Percentiles rank a stretch among this genome's conserved stretches.
Evolutionary conservation across 2,113 vertebrate genomes (phyloP).

Genomic region (Setophaga petechia): DNA sequence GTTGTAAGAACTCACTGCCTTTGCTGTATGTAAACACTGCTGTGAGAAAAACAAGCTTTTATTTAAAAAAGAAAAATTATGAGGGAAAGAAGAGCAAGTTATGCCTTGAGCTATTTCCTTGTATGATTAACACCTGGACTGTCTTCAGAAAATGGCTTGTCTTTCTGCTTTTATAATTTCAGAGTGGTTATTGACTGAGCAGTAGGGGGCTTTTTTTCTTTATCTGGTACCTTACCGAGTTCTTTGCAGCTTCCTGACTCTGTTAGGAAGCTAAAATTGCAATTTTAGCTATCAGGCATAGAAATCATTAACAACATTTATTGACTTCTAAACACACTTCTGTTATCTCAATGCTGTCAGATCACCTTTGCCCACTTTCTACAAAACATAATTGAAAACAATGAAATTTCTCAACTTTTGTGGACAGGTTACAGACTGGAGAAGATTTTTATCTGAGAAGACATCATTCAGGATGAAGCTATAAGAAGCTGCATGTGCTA

Average conservation of each 20-base stretch:
- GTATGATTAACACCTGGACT: neutral
- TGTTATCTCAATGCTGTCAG: neutral
- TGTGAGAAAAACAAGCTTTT: neutral
- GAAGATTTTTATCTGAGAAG: neutral
- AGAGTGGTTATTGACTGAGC: neutral
- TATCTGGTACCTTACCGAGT: neutral
- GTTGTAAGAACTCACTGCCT: neutral
- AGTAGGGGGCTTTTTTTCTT: neutral
- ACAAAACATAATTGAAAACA: slow-evolving; percentile 38
- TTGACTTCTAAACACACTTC: slow-evolving; percentile 39
- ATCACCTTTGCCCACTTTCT: neutral
- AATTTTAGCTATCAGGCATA: slow-evolving; percentile 26
- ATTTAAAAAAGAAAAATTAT: neutral
- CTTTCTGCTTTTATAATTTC: neutral
- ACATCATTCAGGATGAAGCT: neutral
- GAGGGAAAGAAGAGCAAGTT: neutral
- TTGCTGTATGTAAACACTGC: neutral
- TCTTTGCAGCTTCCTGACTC: neutral
- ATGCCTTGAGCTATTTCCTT: neutral
- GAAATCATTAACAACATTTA: slow-evolving; percentile 41
- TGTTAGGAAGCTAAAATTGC: slow-evolving; percentile 18
- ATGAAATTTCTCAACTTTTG: slow-evolving; percentile 5
- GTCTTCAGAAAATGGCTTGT: neutral
- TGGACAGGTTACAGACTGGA: neutral
- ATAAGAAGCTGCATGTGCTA: neutral